These are phyloP conservation scores for Augochlora pura DNA, from an alignment of 1,140 invertebrate species.

Conservation along the genomic window DNA sequence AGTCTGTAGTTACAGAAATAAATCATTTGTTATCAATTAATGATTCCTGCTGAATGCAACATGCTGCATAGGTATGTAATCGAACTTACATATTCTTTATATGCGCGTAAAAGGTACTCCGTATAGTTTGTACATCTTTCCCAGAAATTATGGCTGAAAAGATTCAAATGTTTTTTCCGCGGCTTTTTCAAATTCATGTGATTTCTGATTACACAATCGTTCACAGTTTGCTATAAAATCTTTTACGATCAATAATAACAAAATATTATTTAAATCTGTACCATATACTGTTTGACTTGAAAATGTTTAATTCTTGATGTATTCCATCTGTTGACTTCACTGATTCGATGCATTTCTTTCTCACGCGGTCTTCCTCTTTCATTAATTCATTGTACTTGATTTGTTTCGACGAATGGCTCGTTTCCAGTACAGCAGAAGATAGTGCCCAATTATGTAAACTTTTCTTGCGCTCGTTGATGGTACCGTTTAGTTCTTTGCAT, in stretches of 20 bases:
- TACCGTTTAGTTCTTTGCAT: neutral
- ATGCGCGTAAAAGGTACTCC: neutral
- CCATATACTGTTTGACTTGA: neutral
- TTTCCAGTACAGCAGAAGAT: conserved; percentile 5
- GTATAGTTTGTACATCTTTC: neutral
- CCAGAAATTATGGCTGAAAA: conserved; percentile 7
- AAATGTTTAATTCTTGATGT: conserved; percentile 36
- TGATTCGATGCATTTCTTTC: neutral
- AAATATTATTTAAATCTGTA: conserved; percentile 10
- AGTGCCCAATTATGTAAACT: neutral
- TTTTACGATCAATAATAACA: too few species aligned
- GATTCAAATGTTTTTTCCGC: neutral
- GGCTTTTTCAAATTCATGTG: too few species aligned
- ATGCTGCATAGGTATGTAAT: too few species aligned
- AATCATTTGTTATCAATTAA: neutral
- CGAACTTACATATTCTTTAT: conserved; percentile 11
- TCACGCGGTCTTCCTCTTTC: neutral
- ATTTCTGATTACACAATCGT: neutral
- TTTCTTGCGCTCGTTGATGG: neutral
- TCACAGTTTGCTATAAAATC: too few species aligned
- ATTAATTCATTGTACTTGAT: neutral
- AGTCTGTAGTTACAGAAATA: conserved; percentile 8
- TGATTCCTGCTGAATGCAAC: neutral
- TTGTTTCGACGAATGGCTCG: conserved; percentile 9
- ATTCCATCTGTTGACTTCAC: neutral